Percentiles rank a stretch among this genome's conserved stretches.
Evolutionary conservation across 2,797 vertebrate genomes (phyloP).

Genomic region (Thripadectes ignobilis): DNA sequence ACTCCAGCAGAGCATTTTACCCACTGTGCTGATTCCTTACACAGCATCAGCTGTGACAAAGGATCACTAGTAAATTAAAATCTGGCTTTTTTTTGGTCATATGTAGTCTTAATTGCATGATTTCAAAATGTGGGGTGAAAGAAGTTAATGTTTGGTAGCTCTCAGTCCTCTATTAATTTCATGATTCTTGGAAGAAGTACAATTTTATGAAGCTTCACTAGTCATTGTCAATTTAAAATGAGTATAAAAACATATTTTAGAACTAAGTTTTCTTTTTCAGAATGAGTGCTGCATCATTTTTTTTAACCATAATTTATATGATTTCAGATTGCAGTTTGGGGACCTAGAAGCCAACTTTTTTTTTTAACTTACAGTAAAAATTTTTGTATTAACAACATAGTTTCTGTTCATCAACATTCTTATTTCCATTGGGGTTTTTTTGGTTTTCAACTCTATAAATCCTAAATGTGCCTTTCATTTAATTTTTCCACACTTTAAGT

Average conservation of each 20-base stretch:
- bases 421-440: conserved; percentile 55
- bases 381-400: conserved; percentile 31
- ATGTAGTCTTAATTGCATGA: background rate
- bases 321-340: background rate
- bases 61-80: background rate
- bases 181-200: background rate
- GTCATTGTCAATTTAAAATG: conserved; percentile 22
- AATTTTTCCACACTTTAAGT: conserved; percentile 71
- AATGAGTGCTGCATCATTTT: background rate
- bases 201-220: background rate
- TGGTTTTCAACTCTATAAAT: conserved; percentile 75
- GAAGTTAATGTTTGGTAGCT: background rate
- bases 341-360: conserved; percentile 20
- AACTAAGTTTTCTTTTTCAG: background rate
- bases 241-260: conserved; percentile 11
- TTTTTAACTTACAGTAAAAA: conserved; percentile 33
- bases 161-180: background rate
- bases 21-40: background rate
- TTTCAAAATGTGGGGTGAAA: background rate
- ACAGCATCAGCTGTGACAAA: background rate
- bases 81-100: background rate
- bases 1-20: background rate
- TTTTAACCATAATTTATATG: background rate
- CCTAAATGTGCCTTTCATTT: conserved; percentile 76
- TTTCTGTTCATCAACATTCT: conserved; percentile 61